These are phyloP conservation scores for Philotrypesis tridentata DNA, from an alignment of 1,140 invertebrate genomes.

Conservation along the genomic window DNA sequence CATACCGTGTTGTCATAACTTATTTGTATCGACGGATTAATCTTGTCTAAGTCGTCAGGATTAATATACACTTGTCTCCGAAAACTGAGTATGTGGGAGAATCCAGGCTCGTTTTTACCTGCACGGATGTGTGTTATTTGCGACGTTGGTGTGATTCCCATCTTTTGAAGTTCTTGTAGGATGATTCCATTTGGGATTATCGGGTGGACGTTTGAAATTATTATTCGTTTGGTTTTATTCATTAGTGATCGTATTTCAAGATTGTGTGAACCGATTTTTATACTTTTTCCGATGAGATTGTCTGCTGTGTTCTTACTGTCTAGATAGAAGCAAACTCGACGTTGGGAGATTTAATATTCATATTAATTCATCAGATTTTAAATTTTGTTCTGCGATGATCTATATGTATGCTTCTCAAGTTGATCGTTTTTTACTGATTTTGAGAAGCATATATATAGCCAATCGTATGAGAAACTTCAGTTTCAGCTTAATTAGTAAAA, in stretches of 20 bases:
- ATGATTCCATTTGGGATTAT: slow-evolving; percentile 24
- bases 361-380: too few species aligned
- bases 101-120: slow-evolving; percentile 2
- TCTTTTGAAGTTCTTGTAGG: not conserved
- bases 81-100: slow-evolving; percentile 28
- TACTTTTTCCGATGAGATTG: not conserved
- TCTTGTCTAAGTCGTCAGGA: slow-evolving; percentile 37
- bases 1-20: slow-evolving; percentile 28
- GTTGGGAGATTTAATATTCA: slow-evolving; percentile 9
- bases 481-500: too few species aligned
- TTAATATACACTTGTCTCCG: slow-evolving; percentile 13
- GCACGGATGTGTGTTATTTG: slow-evolving; percentile 28
- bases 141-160: not conserved
- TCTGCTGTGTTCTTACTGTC: not conserved
- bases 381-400: too few species aligned
- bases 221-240: slow-evolving; percentile 27
- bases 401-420: too few species aligned
- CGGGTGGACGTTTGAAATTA: slow-evolving; percentile 30
- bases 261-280: not conserved
- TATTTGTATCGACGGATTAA: not conserved
- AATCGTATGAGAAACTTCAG: too few species aligned
- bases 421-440: too few species aligned
- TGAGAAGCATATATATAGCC: too few species aligned
- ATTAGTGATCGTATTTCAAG: slow-evolving; percentile 18
- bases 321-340: slow-evolving; percentile 16